phyloP scores from a whole-genome alignment of 2,888 invertebrate genomes.

The Leptopilina myrica region DNA sequence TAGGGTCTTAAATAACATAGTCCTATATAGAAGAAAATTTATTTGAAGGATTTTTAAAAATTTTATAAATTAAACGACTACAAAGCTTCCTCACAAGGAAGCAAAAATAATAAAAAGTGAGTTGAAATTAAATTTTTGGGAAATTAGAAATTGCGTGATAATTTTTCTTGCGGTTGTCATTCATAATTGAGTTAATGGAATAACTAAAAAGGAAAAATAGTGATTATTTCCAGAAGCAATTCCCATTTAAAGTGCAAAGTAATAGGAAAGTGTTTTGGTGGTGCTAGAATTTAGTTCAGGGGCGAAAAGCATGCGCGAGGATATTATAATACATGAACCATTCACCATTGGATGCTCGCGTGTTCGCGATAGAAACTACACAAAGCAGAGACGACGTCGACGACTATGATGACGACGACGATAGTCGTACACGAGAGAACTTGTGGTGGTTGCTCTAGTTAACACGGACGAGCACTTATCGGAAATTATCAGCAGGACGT shows the following conservation, averaged over 20 bases:
- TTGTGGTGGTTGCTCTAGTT: conserved; percentile 56
- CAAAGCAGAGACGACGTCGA: neutral
- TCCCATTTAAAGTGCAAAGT: neutral
- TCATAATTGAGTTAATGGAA: neutral
- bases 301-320: conserved; percentile 32
- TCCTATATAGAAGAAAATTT: no score
- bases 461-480: conserved; percentile 74
- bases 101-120: no score
- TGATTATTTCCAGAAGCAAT: neutral
- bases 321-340: conserved; percentile 36
- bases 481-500: conserved; percentile 74
- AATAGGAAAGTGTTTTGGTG: neutral
- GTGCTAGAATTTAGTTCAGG: conserved; percentile 23
- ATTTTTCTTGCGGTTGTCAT: neutral
- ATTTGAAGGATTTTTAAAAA: no score
- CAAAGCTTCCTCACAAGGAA: no score
- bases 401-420: neutral
- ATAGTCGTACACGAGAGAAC: neutral
- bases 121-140: no score
- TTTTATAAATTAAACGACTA: no score
- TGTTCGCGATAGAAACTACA: conserved; percentile 33
- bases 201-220: neutral
- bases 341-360: conserved; percentile 37
- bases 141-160: neutral
- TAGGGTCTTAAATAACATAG: no score